Conservation (phyloP, 2,113 vertebrate species). For the Ptilorrhoa leucosticta region DNA sequence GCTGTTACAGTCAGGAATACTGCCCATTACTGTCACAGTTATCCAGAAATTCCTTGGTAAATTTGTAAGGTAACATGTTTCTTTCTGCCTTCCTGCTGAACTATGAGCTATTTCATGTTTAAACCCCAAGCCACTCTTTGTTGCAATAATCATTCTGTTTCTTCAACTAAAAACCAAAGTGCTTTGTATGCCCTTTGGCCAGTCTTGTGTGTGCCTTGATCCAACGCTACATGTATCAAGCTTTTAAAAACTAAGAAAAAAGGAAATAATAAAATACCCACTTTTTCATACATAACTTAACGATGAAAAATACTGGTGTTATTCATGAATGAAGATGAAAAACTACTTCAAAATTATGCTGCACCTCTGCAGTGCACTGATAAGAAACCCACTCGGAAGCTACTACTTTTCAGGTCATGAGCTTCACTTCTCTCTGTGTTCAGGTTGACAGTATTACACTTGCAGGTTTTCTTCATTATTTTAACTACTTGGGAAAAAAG, state of each 20-base stretch:
- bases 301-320: slow-evolving; percentile 96
- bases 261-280: slow-evolving; percentile 80
- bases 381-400: slow-evolving; percentile 32
- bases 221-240: slow-evolving; percentile 98
- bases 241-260: slow-evolving; percentile 81
- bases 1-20: slow-evolving; percentile 67
- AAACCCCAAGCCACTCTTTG: slow-evolving; percentile 77
- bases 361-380: neutral
- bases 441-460: slow-evolving; percentile 33
- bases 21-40: slow-evolving; percentile 80
- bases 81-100: slow-evolving; percentile 79
- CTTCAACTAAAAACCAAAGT: slow-evolving; percentile 98
- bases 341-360: slow-evolving; percentile 64
- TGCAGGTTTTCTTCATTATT: slow-evolving; percentile 68
- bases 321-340: slow-evolving; percentile 93
- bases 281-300: slow-evolving; percentile 92
- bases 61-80: slow-evolving; percentile 70
- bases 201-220: slow-evolving; percentile 99
- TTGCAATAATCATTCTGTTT: slow-evolving; percentile 86
- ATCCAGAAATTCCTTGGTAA: slow-evolving; percentile 60
- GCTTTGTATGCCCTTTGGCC: slow-evolving; percentile 99
- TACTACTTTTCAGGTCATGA: slow-evolving; percentile 62
- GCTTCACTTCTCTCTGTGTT: slow-evolving; percentile 64
- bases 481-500: slow-evolving; percentile 53
- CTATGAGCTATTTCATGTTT: slow-evolving; percentile 80